These are phyloP conservation scores for Liparis tanakae DNA, from an alignment of 2,797 vertebrate genomes.

Conservation along the genomic window DNA sequence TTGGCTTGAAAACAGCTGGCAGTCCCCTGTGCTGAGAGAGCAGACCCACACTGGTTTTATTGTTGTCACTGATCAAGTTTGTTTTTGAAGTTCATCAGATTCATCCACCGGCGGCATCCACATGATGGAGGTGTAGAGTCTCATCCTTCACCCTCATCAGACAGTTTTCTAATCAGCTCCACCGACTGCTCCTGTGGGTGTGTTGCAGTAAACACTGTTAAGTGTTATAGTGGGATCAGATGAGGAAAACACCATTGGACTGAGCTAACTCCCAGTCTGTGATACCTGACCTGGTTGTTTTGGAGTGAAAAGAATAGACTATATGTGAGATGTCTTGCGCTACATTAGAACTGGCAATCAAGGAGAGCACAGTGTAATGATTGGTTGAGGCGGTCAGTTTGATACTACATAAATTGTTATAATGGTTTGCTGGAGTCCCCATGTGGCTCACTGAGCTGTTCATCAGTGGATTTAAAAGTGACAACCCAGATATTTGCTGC, in stretches of 20 bases:
- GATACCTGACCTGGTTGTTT: conserved; percentile 4
- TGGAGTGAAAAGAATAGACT: background rate
- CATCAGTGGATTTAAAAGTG: background rate
- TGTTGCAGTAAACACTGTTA: conserved; percentile 34
- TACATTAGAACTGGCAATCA: background rate
- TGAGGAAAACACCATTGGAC: conserved; percentile 22
- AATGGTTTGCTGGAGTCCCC: background rate
- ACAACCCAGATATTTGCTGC: background rate
- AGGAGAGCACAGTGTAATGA: background rate
- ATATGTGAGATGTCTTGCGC: background rate
- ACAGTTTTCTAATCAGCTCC: conserved; percentile 65
- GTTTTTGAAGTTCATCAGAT: conserved; percentile 47
- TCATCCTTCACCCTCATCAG: conserved; percentile 62
- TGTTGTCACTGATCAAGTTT: conserved; percentile 42
- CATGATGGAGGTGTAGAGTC: conserved; percentile 43
- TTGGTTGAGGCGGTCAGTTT: background rate
- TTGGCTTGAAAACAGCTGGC: conserved; percentile 17
- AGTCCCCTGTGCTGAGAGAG: conserved; percentile 6
- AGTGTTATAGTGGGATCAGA: conserved; percentile 28
- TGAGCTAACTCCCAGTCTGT: conserved; percentile 25
- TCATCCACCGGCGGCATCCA: conserved; percentile 42
- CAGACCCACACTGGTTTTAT: conserved; percentile 17
- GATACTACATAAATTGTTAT: background rate
- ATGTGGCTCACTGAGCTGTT: background rate
- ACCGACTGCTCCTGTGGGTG: conserved; percentile 50